Evolutionary conservation across 2,888 invertebrate species (phyloP).

Genomic region (Drosophila kanekoi): DNA sequence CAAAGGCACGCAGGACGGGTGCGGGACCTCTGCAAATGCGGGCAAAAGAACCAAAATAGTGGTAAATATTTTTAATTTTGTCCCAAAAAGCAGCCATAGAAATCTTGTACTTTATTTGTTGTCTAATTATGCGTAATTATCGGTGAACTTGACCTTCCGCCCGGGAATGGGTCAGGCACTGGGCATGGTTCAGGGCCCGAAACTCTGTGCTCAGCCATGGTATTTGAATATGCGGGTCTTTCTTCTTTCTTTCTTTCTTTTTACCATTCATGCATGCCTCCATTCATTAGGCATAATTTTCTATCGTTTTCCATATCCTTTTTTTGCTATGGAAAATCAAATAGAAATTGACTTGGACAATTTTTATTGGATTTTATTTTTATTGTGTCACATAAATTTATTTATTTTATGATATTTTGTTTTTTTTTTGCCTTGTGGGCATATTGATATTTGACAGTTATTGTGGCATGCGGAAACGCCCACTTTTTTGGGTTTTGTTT

Average conservation of each 20-base stretch:
- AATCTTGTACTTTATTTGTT: slow-evolving; percentile 49
- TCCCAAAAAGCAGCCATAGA: slow-evolving; percentile 30
- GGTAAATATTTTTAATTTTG: slow-evolving; percentile 45
- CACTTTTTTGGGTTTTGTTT: slow-evolving; percentile 50
- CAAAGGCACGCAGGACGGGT: not conserved
- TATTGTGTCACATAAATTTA: slow-evolving; percentile 74
- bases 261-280: slow-evolving; percentile 11
- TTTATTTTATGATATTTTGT: slow-evolving; percentile 56
- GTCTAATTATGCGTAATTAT: slow-evolving; percentile 73
- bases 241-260: not conserved
- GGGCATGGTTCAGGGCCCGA: not conserved
- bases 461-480: slow-evolving; percentile 74
- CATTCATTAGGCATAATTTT: slow-evolving; percentile 35
- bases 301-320: slow-evolving; percentile 55
- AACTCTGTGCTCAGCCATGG: not conserved
- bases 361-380: slow-evolving; percentile 75
- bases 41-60: slow-evolving; percentile 37
- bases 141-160: slow-evolving; percentile 70
- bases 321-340: slow-evolving; percentile 34
- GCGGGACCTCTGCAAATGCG: slow-evolving; percentile 20
- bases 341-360: slow-evolving; percentile 25
- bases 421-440: slow-evolving; percentile 48
- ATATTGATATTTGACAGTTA: slow-evolving; percentile 75
- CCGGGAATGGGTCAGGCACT: slow-evolving; percentile 9
- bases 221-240: slow-evolving; percentile 67